Percentiles rank a stretch among this genome's conserved stretches.
Evolutionary conservation across 2,888 invertebrate species (phyloP).

Genomic region (Rhyacophila evoluta): DNA sequence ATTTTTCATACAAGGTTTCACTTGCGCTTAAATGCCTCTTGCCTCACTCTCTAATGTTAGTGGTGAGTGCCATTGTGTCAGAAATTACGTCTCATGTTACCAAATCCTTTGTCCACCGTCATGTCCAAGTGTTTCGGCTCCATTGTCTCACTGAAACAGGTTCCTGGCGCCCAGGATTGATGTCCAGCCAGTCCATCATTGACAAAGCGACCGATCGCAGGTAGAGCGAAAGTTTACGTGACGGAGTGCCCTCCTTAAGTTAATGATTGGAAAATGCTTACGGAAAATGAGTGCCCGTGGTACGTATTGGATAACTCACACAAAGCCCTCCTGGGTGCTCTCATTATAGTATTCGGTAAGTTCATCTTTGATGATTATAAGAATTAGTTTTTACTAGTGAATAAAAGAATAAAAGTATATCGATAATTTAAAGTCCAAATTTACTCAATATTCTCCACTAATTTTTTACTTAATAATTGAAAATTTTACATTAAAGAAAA

Average conservation of each 20-base stretch:
- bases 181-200: not conserved
- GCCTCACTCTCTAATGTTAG: not conserved
- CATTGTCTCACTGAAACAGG: not conserved
- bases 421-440: too few species aligned
- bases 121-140: not conserved
- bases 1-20: not conserved
- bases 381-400: too few species aligned
- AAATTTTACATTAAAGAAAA: too few species aligned
- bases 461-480: too few species aligned
- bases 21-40: not conserved
- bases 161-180: not conserved
- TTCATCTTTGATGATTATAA: constrained; percentile 50
- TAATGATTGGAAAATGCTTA: constrained; percentile 47
- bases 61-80: not conserved
- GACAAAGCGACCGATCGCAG: constrained; percentile 10
- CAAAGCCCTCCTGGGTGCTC: constrained; percentile 68
- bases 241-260: constrained; percentile 22
- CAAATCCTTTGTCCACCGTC: constrained; percentile 13
- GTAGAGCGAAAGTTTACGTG: constrained; percentile 13
- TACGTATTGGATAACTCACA: constrained; percentile 70
- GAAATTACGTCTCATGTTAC: constrained; percentile 2
- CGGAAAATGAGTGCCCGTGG: constrained; percentile 68
- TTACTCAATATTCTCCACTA: too few species aligned
- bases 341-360: constrained; percentile 70
- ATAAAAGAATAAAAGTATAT: too few species aligned